Base-by-base conservation (phyloP, 1,140 invertebrate genomes). In the Samia ricini region DNA sequence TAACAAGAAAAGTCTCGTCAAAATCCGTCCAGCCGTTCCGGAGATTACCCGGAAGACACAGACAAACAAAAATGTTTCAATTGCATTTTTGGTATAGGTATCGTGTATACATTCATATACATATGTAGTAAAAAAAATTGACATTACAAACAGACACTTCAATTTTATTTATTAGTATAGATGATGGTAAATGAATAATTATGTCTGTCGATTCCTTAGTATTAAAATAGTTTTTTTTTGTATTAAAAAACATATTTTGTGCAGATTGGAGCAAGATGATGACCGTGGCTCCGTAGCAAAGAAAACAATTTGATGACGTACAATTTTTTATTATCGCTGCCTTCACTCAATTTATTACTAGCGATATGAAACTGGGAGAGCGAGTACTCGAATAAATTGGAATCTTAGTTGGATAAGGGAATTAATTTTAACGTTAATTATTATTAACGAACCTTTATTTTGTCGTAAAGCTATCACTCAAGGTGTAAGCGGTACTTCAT, bases 361-460 rank as follows among this genome's bases (percentile, higher is more conserved):
- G 33, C 8, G 33, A 42, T 15, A 42, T 42, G 33, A 42, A 15
- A 42, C 3, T 42, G 33, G 33, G 33, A 15, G n/a, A 42, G 33
- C 33, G 33, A 42, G 33, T 42, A 42, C 33, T 42, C 33, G 33
- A 42, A 42, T 42, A 42, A 42, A 42, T 42, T 42, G 33, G 33
- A 42, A 1, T 10, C 33, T 12, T 42, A 42, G 33, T 12, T 12
- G 33, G 15, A 42, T 42, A 42, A 42, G 33, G 33, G n/a, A 42
- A 42, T 42, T 42, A 42, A 42, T 42, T 42, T 15, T 15, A 15
- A 42, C 33, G 33, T 15, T 42, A 42, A 42, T 42, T 42, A 42
- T 42, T 42, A 42, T 42, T 42, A 42, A 42, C 10, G 15, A 15
- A 42, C 33, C 10, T 42, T 42, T 42, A 42, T 42, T 42, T 42